A percentile compares a stretch with the other conserved stretches of the same genome.
phyloP scores from a whole-genome alignment of 2,888 invertebrate species.

The Matsumyia berberina region DNA sequence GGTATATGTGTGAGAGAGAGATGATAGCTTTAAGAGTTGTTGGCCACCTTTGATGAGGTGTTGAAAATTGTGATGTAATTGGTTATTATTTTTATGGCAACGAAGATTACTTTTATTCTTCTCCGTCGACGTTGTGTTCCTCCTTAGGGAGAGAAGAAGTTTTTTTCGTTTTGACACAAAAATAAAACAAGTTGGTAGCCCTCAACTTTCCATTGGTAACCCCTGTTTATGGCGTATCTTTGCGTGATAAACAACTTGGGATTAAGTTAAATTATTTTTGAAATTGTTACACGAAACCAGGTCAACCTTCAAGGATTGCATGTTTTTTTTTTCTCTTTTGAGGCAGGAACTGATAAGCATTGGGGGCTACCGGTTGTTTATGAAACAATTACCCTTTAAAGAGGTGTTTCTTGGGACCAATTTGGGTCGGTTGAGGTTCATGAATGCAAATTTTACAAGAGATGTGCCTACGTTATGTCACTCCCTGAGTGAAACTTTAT shows the following conservation, averaged over 20 bases:
- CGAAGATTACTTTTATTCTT: constrained; percentile 33
- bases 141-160: constrained; percentile 3
- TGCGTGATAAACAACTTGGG: constrained; percentile 1
- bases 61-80: constrained; percentile 61
- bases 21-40: constrained; percentile 3
- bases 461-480: too few species aligned
- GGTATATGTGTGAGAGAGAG: too few species aligned
- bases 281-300: constrained; percentile 7
- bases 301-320: not conserved
- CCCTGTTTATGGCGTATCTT: constrained; percentile 15
- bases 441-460: too few species aligned
- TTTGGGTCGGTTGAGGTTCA: not conserved
- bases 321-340: not conserved
- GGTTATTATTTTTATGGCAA: constrained; percentile 49
- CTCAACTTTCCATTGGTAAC: constrained; percentile 7
- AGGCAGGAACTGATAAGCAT: not conserved
- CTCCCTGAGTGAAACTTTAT: too few species aligned
- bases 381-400: not conserved
- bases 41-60: constrained; percentile 48
- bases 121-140: not conserved
- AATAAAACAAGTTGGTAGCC: not conserved
- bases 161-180: not conserved
- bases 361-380: not conserved
- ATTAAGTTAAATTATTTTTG: constrained; percentile 29
- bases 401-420: not conserved